These are phyloP conservation scores for Bradypodion ventrale DNA, from an alignment of 2,797 vertebrate species.

Conservation along the genomic window DNA sequence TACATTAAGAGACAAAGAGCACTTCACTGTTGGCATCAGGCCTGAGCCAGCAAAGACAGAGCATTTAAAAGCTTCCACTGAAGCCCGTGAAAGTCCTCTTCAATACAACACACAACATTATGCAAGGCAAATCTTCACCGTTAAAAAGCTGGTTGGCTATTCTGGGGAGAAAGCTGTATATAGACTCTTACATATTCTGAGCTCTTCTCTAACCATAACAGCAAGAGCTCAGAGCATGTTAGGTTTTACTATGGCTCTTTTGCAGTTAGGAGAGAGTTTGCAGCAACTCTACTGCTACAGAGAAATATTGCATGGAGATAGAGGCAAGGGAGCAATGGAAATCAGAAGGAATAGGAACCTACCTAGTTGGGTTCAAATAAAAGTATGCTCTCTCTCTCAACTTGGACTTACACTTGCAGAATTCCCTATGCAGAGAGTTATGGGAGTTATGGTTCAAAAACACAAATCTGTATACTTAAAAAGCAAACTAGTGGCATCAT, in stretches of 20 bases:
- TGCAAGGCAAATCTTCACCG: neutral
- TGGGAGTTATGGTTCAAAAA: too few species aligned
- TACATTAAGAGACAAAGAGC: constrained; percentile 39
- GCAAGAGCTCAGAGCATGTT: constrained; percentile 2
- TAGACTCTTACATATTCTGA: too few species aligned
- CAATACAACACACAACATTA: neutral
- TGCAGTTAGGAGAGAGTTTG: too few species aligned
- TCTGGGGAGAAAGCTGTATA: neutral
- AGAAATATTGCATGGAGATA: constrained; percentile 6
- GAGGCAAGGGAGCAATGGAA: neutral
- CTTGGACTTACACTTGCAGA: too few species aligned
- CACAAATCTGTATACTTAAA: too few species aligned
- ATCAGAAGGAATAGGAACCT: neutral
- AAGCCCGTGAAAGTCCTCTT: neutral
- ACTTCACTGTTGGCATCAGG: constrained; percentile 49
- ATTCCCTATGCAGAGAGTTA: too few species aligned
- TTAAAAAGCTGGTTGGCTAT: neutral
- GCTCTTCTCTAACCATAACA: constrained; percentile 14
- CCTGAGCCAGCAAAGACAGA: constrained; percentile 20
- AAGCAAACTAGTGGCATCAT: neutral
- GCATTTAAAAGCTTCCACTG: neutral
- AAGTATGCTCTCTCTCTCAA: too few species aligned
- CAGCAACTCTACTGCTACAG: neutral
- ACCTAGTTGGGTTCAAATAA: neutral
- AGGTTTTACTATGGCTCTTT: neutral